phyloP scores from a whole-genome alignment of 2,113 vertebrate species.

The Candoia aspera region DNA sequence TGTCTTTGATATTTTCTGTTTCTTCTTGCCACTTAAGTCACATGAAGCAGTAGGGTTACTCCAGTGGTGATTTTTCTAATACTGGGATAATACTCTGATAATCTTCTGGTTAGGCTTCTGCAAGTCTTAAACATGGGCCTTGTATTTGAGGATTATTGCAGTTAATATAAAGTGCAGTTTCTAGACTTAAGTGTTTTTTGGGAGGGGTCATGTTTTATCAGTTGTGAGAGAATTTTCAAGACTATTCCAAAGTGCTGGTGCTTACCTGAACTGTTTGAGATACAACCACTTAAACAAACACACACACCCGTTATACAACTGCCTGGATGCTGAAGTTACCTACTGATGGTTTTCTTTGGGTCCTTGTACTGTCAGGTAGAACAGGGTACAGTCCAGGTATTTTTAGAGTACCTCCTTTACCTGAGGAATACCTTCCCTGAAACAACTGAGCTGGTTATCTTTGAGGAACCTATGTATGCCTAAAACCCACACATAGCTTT shows the following conservation, averaged over 20 bases:
- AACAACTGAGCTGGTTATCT: background rate
- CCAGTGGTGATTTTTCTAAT: background rate
- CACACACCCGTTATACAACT: background rate
- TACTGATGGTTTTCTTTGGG: background rate
- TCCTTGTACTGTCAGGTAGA: background rate
- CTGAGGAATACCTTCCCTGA: background rate
- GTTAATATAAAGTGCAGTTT: background rate
- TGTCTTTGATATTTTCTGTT: background rate
- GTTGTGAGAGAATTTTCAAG: background rate
- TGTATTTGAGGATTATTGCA: background rate
- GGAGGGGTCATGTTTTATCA: no score
- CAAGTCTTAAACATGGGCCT: background rate
- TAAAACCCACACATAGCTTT: background rate
- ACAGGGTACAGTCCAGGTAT: background rate
- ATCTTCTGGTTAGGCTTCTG: background rate
- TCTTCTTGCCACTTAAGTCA: background rate
- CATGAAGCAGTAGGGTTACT: background rate
- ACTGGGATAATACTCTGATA: background rate
- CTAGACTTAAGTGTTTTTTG: background rate
- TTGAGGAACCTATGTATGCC: background rate
- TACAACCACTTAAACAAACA: background rate
- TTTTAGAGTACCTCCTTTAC: background rate
- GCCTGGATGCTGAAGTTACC: background rate
- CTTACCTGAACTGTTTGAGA: background rate
- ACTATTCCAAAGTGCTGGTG: background rate